Evolutionary conservation across 2,888 invertebrate species (phyloP).

Genomic region (Metallyticus violacea): DNA sequence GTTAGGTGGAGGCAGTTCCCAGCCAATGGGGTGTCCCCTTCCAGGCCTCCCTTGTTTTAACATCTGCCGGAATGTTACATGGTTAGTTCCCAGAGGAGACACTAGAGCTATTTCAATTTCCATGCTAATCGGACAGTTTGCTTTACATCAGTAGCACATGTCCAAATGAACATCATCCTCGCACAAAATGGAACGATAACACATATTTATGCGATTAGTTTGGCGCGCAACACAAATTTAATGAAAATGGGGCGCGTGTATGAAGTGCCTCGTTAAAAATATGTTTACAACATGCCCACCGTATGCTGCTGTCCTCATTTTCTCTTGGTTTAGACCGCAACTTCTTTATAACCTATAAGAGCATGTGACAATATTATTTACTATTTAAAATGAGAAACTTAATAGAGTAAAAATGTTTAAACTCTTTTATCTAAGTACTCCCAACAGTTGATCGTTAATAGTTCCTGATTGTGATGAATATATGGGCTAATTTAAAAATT

Average conservation of each 20-base stretch:
- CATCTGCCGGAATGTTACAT: neutral
- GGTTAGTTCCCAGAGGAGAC: neutral
- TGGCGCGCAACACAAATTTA: neutral
- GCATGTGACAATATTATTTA: neutral
- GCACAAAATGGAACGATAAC: neutral
- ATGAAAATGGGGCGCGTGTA: neutral
- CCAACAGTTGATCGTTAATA: too few species aligned
- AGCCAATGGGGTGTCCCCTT: neutral
- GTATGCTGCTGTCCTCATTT: neutral
- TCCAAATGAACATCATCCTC: neutral
- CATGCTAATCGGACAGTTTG: neutral
- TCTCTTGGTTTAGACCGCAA: neutral
- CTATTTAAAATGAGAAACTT: too few species aligned
- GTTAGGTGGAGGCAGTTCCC: too few species aligned
- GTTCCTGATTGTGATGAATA: too few species aligned
- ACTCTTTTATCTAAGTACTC: too few species aligned
- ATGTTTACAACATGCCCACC: neutral
- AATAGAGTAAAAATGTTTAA: too few species aligned
- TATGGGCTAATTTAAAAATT: too few species aligned
- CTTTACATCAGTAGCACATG: neutral
- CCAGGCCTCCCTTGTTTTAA: neutral
- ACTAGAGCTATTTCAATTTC: neutral
- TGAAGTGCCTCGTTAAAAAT: neutral
- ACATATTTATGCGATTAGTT: neutral
- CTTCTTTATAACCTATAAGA: neutral